Percentiles rank a stretch among this genome's conserved stretches.
phyloP scores from a whole-genome alignment of 2,113 vertebrate species.

The Ia io region DNA sequence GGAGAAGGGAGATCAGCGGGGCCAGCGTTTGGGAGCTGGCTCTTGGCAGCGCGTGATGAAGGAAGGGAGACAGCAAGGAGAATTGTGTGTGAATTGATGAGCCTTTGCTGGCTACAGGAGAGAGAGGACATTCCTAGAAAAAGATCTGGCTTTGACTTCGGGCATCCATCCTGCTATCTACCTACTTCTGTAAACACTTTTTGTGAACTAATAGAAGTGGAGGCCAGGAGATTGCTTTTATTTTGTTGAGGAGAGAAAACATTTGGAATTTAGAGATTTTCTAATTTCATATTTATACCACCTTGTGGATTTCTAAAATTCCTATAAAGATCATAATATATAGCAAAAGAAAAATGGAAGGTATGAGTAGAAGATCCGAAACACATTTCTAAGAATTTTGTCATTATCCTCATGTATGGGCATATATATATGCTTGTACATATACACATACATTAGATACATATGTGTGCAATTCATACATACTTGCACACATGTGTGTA shows the following conservation, averaged over 20 bases:
- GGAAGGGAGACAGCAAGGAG: constrained; percentile 17
- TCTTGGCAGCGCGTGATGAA: not conserved
- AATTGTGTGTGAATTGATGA: constrained; percentile 18
- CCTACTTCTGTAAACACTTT: not conserved
- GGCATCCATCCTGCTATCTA: not conserved
- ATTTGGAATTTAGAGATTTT: not conserved
- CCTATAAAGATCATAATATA: not conserved
- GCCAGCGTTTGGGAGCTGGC: not conserved
- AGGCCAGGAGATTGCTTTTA: not conserved
- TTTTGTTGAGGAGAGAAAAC: not conserved
- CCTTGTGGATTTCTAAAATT: not conserved
- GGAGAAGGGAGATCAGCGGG: not conserved
- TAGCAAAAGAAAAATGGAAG: not conserved
- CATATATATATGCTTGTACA: not conserved
- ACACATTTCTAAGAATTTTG: not conserved
- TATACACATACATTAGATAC: not conserved
- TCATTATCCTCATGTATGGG: not conserved
- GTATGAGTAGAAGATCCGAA: not conserved
- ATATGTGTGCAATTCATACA: not conserved
- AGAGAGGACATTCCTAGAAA: constrained; percentile 38
- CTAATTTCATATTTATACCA: not conserved
- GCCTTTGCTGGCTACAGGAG: not conserved
- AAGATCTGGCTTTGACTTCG: not conserved
- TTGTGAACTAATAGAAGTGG: not conserved
- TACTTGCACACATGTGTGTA: not conserved